These are phyloP conservation scores for Taenioides sp. DNA, from an alignment of 2,797 vertebrate species.

Conservation along the genomic window DNA sequence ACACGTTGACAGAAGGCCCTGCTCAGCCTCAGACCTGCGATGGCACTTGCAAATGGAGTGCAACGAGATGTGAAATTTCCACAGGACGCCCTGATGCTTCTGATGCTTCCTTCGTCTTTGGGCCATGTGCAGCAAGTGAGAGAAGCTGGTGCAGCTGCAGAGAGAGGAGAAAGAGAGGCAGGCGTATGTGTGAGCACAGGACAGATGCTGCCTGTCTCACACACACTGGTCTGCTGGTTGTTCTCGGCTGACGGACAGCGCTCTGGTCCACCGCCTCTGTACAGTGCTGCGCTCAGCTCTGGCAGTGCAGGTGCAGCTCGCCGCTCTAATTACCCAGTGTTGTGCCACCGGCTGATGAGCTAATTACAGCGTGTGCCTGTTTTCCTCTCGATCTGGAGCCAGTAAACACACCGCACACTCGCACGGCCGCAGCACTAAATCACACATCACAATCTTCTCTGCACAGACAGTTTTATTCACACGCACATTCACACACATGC, in stretches of 20 bases:
- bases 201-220: conserved; percentile 69
- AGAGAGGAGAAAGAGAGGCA: conserved; percentile 23
- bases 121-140: conserved; percentile 66
- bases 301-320: conserved; percentile 73
- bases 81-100: conserved; percentile 67
- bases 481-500: conserved; percentile 17
- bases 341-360: conserved; percentile 81
- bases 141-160: conserved; percentile 56
- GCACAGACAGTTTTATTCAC: conserved; percentile 30
- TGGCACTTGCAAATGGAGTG: conserved; percentile 77
- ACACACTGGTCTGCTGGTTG: conserved; percentile 38
- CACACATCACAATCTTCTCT: conserved; percentile 58
- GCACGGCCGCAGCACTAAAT: conserved; percentile 37
- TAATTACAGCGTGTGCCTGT: conserved; percentile 80
- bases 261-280: conserved; percentile 40
- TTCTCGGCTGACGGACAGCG: conserved; percentile 57
- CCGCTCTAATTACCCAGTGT: conserved; percentile 79
- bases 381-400: conserved; percentile 76
- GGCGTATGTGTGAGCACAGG: conserved; percentile 51
- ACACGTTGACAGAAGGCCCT: conserved; percentile 63
- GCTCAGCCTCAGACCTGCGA: conserved; percentile 66
- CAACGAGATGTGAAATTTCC: conserved; percentile 81
- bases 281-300: conserved; percentile 36
- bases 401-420: conserved; percentile 68
- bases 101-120: conserved; percentile 31